Base-by-base conservation (phyloP, 1,140 invertebrate genomes). In the Mya arenaria region DNA sequence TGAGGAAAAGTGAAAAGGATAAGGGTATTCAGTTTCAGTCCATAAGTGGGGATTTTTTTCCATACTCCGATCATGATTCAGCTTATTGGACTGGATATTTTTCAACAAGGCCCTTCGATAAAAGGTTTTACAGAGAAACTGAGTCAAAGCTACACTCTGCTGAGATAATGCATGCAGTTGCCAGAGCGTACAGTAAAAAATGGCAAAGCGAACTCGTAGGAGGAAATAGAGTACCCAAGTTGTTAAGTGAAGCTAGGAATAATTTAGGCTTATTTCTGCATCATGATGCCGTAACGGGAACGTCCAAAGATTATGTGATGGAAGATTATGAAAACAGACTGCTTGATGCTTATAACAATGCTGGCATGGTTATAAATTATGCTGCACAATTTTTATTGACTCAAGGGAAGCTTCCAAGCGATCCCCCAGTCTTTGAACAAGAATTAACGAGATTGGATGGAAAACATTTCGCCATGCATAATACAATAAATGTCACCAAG, bases 21-120 rank as follows among this genome's bases (percentile, higher is more conserved):
- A 62, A 77, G 32, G 15, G 19, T 37, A 41, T 65, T 25, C 78
- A 96, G 82, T 97, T 97, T 84, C 96, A 97, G 0, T 96, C 95
- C 0, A 90, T 99, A 0, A 96, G 95, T 88, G 98, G 98, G 0
- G 98, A 99, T 88, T 99, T 99, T 92, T 99, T 98, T 90, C 98
- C 98, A 0, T 99, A 99, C 92, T 97, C 97, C 0, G 98, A 99
- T 88, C 97, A 98, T 62, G 98, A 98, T 89, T 96, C 96, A 66
- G 97, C 98, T 91, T 99, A 99, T 90, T 99, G 98, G 98, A 98
- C 97, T 41, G 98, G 98, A 0, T 99, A 98, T 92, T 99, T 95
- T 89, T 98, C 97, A 0, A 99, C 98, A 0, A 92, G 98, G 34
- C 98, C 98, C 0, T 98, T 97, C 88, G 96, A 97, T 93, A 99